A percentile compares a stretch with the other conserved stretches of the same genome.
These are phyloP conservation scores for Nephrotoma guestfalica DNA, from an alignment of 2,888 invertebrate genomes.

Conservation along the genomic window DNA sequence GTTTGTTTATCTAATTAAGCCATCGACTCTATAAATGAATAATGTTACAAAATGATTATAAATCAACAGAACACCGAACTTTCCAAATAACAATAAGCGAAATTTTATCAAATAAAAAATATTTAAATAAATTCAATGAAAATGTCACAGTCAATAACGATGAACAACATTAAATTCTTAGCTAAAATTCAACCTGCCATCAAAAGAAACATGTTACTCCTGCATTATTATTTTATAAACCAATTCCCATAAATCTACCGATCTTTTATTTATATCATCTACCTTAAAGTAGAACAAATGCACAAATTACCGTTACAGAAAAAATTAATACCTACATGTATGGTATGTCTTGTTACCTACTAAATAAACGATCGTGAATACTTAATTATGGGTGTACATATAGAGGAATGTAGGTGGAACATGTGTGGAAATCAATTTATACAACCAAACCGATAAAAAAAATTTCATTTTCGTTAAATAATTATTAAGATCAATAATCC, in stretches of 20 bases:
- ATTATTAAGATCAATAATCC: neutral
- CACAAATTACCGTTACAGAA: neutral
- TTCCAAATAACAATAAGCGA: too few species aligned
- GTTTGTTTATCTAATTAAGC: too few species aligned
- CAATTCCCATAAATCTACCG: neutral
- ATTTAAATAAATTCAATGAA: too few species aligned
- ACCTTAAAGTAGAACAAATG: neutral
- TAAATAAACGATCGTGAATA: neutral
- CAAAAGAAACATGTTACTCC: neutral
- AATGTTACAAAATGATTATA: too few species aligned
- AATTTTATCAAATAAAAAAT: too few species aligned
- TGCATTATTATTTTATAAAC: neutral
- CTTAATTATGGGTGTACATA: neutral
- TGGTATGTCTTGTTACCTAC: neutral
- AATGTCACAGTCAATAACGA: too few species aligned
- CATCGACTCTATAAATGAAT: too few species aligned
- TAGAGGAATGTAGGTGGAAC: neutral
- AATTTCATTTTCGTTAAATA: neutral
- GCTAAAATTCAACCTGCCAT: neutral
- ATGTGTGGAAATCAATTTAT: neutral
- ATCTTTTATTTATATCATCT: neutral
- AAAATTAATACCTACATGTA: neutral
- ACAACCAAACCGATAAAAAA: neutral
- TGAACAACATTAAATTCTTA: too few species aligned
- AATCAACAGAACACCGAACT: too few species aligned